Conservation (phyloP, 2,797 vertebrate genomes). For the Harpagifer antarcticus region DNA sequence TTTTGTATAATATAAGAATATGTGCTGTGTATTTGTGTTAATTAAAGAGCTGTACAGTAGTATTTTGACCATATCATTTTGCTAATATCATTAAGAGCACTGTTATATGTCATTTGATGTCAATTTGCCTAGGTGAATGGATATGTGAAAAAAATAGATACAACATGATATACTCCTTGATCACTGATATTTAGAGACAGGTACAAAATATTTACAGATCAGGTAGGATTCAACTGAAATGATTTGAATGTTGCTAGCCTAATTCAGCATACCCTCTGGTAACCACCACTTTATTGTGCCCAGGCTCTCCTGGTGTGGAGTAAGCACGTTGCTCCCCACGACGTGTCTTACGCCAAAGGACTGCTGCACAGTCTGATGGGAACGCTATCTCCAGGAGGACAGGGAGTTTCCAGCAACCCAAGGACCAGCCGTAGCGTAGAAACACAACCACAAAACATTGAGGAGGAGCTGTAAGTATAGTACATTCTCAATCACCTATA, state of each 20-base stretch:
- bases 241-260: background rate
- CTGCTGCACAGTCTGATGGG: slow-evolving; percentile 70
- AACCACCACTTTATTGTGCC: background rate
- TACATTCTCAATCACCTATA: background rate
- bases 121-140: no score
- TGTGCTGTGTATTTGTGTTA: no score
- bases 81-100: no score
- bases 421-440: slow-evolving; percentile 55
- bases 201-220: background rate
- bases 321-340: slow-evolving; percentile 67
- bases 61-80: no score
- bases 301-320: slow-evolving; percentile 81
- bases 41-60: no score
- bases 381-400: slow-evolving; percentile 15
- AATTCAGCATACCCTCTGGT: background rate
- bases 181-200: background rate
- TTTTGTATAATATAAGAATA: background rate
- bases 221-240: background rate
- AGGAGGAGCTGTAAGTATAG: slow-evolving; percentile 80
- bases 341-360: slow-evolving; percentile 70
- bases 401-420: background rate
- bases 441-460: slow-evolving; percentile 63
- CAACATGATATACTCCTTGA: no score
- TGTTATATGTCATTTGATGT: no score
- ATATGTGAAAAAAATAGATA: no score